These are phyloP conservation scores for Cryptophagus acutangulus DNA, from an alignment of 2,888 invertebrate genomes.

Conservation along the genomic window DNA sequence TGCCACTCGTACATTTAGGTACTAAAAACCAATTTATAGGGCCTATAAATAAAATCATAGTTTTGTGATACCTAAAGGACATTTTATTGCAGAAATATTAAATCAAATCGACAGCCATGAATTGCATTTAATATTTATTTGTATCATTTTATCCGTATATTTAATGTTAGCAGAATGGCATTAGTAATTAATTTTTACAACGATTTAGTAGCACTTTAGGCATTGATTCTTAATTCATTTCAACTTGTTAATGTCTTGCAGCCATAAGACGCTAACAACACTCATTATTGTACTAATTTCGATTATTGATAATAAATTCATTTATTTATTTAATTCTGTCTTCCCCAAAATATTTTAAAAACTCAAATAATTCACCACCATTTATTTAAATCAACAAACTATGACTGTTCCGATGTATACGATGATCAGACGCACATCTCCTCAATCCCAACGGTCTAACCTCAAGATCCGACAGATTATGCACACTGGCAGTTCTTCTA, in stretches of 20 bases:
- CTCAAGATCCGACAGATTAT: too few species aligned
- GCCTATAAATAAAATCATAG: too few species aligned
- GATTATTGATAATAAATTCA: background rate
- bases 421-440: too few species aligned
- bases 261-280: too few species aligned
- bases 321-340: background rate
- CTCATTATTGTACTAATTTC: background rate
- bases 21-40: slow-evolving; percentile 26
- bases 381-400: too few species aligned
- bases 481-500: too few species aligned
- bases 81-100: slow-evolving; percentile 18
- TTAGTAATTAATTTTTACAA: slow-evolving; percentile 7
- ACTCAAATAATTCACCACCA: too few species aligned
- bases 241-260: background rate
- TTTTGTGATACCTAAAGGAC: slow-evolving; percentile 23
- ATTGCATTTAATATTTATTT: slow-evolving; percentile 29
- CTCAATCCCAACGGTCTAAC: too few species aligned
- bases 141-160: too few species aligned
- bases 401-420: too few species aligned
- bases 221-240: slow-evolving; percentile 19
- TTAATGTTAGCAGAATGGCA: background rate
- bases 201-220: slow-evolving; percentile 20
- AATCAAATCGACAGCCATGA: slow-evolving; percentile 37
- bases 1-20: too few species aligned
- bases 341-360: too few species aligned